Evolutionary conservation across 2,113 vertebrate species (phyloP).

Genomic region (Scalopus aquaticus): DNA sequence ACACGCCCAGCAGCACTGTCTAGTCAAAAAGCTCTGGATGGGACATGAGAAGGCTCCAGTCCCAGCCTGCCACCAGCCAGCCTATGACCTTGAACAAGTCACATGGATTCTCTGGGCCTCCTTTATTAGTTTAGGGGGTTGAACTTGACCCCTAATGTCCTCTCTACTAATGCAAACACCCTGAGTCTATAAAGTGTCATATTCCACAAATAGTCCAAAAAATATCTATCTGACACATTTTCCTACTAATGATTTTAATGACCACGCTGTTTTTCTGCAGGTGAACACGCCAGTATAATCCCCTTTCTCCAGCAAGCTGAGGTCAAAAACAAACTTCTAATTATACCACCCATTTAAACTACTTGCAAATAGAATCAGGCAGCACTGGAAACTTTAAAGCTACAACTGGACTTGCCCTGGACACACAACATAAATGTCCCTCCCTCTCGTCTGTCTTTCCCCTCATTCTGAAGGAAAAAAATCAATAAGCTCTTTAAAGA

Average conservation of each 20-base stretch:
- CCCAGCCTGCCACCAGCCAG: neutral
- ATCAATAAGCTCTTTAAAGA: neutral
- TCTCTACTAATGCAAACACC: neutral
- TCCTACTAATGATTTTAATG: neutral
- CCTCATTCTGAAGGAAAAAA: neutral
- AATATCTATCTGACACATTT: neutral
- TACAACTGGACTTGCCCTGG: neutral
- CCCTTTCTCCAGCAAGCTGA: constrained; percentile 34
- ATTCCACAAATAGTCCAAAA: constrained; percentile 4
- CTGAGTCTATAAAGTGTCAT: neutral
- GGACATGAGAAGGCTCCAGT: neutral
- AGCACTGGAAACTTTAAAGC: neutral
- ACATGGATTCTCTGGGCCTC: neutral
- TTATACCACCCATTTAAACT: constrained; percentile 9
- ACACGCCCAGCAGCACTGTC: neutral
- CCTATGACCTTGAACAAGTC: neutral
- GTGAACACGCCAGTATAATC: neutral
- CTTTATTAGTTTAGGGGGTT: neutral
- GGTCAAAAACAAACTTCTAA: constrained; percentile 35
- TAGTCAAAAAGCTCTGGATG: neutral
- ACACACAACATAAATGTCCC: neutral
- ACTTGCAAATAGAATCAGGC: neutral
- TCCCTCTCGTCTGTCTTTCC: neutral
- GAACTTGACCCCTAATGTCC: too few relatives aligned
- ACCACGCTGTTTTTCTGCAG: neutral